Percentiles rank a stretch among this genome's conserved stretches.
Evolutionary conservation across 2,888 invertebrate species (phyloP).

Genomic region (Clistopyga incitator): DNA sequence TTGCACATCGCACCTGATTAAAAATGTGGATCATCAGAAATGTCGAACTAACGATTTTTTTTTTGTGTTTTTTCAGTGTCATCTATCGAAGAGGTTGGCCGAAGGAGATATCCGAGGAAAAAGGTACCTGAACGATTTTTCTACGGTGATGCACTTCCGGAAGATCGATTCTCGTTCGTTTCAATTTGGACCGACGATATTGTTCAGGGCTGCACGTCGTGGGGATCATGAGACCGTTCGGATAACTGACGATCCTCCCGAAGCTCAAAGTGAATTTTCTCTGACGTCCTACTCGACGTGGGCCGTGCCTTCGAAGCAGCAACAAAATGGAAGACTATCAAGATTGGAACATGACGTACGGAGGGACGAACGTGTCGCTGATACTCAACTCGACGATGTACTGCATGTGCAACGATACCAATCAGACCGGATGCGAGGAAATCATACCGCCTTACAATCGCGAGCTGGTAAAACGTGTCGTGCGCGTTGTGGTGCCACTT

Average conservation of each 20-base stretch:
- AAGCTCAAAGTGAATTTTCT: slow-evolving; percentile 23
- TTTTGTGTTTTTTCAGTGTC: slow-evolving; percentile 6
- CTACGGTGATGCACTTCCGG: slow-evolving; percentile 10
- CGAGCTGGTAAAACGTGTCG: slow-evolving; percentile 86
- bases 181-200: background rate
- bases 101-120: background rate
- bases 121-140: slow-evolving; percentile 2
- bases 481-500: slow-evolving; percentile 90
- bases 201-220: background rate
- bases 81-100: slow-evolving; percentile 5
- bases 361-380: slow-evolving; percentile 35
- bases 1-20: too few relatives aligned
- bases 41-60: background rate
- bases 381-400: slow-evolving; percentile 52
- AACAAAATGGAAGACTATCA: slow-evolving; percentile 52
- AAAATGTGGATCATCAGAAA: too few relatives aligned
- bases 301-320: background rate
- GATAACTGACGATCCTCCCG: background rate
- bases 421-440: slow-evolving; percentile 68
- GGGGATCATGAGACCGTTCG: background rate
- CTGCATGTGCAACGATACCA: slow-evolving; percentile 47
- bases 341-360: slow-evolving; percentile 58
- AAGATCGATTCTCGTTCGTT: background rate
- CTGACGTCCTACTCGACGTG: background rate
- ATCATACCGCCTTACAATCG: slow-evolving; percentile 74